Evolutionary conservation across 2,888 invertebrate species (phyloP).

Genomic region (Drymonia ruficornis): DNA sequence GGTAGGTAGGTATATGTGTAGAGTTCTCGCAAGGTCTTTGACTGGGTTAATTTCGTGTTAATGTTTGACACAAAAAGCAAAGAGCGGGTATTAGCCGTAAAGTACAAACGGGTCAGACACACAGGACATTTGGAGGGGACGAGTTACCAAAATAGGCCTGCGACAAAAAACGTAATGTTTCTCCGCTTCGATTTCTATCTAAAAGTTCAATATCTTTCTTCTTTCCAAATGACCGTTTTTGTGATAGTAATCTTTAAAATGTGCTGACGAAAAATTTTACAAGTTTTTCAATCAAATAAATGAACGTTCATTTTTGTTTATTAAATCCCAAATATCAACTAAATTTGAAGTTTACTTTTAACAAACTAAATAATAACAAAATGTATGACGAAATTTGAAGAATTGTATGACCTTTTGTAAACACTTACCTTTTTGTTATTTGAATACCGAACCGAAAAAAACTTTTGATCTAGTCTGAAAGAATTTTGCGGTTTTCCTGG

Average conservation of each 20-base stretch:
- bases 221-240: slow-evolving; percentile 7
- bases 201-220: slow-evolving; percentile 35
- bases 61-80: slow-evolving; percentile 27
- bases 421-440: no score
- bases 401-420: no score
- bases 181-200: slow-evolving; percentile 58
- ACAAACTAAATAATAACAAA: slow-evolving; percentile 10
- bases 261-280: no score
- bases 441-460: slow-evolving; percentile 26
- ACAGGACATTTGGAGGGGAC: no score
- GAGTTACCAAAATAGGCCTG: slow-evolving; percentile 53
- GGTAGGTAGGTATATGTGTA: slow-evolving; percentile 5
- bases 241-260: no score
- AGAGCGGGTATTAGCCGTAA: slow-evolving; percentile 30
- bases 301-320: no score
- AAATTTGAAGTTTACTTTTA: no score
- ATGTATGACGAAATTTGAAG: no score
- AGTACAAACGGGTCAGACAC: slow-evolving; percentile 43
- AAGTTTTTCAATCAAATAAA: no score
- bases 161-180: slow-evolving; percentile 63
- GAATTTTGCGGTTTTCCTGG: slow-evolving; percentile 35
- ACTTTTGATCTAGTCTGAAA: slow-evolving; percentile 45
- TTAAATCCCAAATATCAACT: no score
- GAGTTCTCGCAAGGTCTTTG: slow-evolving; percentile 9
- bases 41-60: slow-evolving; percentile 19